phyloP scores from a whole-genome alignment of 2,113 vertebrate genomes.

The Laticauda laticaudata region DNA sequence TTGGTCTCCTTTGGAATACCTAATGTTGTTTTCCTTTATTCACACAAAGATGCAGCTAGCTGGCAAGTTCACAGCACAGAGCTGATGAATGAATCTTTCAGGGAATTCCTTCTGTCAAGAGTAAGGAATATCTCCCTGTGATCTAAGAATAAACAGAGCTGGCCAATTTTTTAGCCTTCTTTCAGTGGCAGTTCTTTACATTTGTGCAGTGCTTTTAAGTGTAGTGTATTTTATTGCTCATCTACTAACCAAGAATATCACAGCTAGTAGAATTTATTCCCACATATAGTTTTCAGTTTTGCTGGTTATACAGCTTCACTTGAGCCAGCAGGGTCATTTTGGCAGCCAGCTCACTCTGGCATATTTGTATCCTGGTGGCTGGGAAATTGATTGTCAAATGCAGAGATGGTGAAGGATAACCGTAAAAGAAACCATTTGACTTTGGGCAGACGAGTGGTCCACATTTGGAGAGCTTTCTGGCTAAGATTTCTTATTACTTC shows the following conservation, averaged over 20 bases:
- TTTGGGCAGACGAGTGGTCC: background rate
- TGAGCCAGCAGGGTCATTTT: background rate
- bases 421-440: background rate
- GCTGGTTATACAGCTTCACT: background rate
- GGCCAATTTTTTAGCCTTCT: background rate
- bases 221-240: background rate
- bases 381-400: background rate
- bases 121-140: conserved; percentile 9
- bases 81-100: conserved; percentile 4
- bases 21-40: conserved; percentile 8
- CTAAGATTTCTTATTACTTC: background rate
- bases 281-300: background rate
- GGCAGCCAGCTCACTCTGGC: background rate
- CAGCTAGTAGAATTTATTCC: background rate
- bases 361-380: background rate
- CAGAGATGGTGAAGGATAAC: background rate
- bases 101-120: conserved; percentile 10
- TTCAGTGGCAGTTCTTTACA: background rate
- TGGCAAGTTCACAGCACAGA: background rate
- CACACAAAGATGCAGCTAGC: background rate
- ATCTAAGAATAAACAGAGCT: conserved; percentile 15
- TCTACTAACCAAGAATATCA: background rate
- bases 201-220: background rate
- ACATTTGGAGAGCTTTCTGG: background rate
- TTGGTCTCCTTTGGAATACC: background rate